Conservation (phyloP, 1,140 invertebrate species). For the Brachionus calyciflorus region DNA sequence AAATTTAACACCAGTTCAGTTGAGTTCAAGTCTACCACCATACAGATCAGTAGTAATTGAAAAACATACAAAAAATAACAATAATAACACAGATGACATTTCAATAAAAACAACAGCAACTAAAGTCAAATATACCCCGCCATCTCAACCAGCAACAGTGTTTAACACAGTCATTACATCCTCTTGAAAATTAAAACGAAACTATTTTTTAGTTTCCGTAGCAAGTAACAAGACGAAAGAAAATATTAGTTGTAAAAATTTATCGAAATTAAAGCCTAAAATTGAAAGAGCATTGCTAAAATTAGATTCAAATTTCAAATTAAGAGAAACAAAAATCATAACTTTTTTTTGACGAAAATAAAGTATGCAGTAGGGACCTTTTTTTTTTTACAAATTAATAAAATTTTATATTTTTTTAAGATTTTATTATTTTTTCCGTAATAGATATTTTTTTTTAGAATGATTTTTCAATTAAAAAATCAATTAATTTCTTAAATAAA, state of each 20-base stretch:
- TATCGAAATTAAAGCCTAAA: too few relatives aligned
- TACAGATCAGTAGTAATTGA: conserved; percentile 20
- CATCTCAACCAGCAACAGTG: background rate
- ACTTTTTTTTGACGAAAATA: too few relatives aligned
- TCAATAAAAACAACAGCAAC: background rate
- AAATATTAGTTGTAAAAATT: background rate
- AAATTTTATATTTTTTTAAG: too few relatives aligned
- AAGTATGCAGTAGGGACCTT: too few relatives aligned
- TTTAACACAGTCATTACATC: conserved; percentile 23
- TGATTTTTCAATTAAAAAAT: too few relatives aligned
- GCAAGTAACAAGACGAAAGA: background rate
- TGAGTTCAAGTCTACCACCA: conserved; percentile 7
- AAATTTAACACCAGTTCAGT: background rate
- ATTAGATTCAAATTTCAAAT: too few relatives aligned
- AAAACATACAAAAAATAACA: conserved; percentile 20
- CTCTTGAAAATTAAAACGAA: background rate
- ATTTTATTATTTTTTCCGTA: too few relatives aligned
- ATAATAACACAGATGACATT: conserved; percentile 1
- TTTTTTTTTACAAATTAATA: too few relatives aligned
- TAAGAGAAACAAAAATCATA: too few relatives aligned
- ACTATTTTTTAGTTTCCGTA: conserved; percentile 36
- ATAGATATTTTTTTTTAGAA: too few relatives aligned
- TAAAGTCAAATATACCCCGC: conserved; percentile 32
- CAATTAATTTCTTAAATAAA: too few relatives aligned
- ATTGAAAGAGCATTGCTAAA: too few relatives aligned